These are phyloP conservation scores for Folsomia candida DNA, from an alignment of 2,888 invertebrate species.

Conservation along the genomic window DNA sequence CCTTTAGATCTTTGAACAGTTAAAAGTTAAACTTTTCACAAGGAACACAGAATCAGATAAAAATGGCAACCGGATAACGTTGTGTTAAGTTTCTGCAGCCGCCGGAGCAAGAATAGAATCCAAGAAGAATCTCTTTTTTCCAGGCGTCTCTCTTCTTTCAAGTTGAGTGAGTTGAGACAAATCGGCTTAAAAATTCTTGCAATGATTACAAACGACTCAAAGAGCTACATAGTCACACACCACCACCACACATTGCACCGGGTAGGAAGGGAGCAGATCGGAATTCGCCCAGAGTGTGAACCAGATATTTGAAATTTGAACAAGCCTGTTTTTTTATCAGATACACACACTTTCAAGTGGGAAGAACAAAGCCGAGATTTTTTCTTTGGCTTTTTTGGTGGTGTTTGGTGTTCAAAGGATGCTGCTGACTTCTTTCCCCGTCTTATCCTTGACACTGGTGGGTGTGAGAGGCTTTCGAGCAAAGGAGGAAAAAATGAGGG, in stretches of 20 bases:
- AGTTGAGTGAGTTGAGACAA: conserved; percentile 4
- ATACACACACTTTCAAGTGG: neutral
- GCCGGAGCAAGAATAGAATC: neutral
- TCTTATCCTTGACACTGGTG: too few species aligned
- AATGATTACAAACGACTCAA: conserved; percentile 7
- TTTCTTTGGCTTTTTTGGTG: neutral
- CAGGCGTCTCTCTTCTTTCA: neutral
- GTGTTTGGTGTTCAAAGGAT: neutral
- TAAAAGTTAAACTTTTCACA: neutral
- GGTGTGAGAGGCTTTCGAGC: too few species aligned
- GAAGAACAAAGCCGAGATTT: conserved; percentile 1
- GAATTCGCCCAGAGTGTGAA: neutral
- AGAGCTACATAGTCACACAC: neutral
- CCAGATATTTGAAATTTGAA: neutral
- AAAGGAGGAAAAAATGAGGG: neutral
- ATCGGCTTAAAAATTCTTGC: conserved; percentile 7
- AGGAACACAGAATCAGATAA: neutral
- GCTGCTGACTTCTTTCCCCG: conserved; percentile 3
- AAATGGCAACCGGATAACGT: conserved; percentile 5
- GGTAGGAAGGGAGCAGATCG: neutral
- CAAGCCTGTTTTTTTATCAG: neutral
- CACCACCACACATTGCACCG: neutral
- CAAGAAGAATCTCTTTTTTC: neutral
- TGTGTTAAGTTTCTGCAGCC: neutral
- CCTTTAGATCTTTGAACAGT: neutral